Conservation (phyloP, 2,888 invertebrate species). For the Onchidella celtica region DNA sequence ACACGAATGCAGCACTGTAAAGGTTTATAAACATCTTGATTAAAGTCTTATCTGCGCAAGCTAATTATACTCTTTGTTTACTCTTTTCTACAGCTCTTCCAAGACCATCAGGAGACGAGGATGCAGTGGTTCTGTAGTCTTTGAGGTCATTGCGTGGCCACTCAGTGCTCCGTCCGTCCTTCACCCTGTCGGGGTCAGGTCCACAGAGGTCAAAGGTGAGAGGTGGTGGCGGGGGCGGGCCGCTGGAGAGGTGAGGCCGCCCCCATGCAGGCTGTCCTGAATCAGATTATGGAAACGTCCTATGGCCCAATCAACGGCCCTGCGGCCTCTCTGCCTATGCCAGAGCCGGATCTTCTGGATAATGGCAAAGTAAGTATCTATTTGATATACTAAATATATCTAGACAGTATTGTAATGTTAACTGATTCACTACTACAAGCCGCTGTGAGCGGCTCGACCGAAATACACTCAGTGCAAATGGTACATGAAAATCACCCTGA, state of each 20-base stretch:
- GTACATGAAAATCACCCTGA: too few species aligned
- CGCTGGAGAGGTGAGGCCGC: slow-evolving; percentile 39
- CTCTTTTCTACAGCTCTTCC: neutral
- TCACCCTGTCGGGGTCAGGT: neutral
- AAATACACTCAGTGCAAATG: too few species aligned
- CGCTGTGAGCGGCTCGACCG: too few species aligned
- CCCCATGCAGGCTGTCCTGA: slow-evolving; percentile 68
- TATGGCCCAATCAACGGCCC: slow-evolving; percentile 71
- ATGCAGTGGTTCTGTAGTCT: slow-evolving; percentile 61
- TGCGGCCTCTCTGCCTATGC: slow-evolving; percentile 65
- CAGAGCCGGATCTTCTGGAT: slow-evolving; percentile 72
- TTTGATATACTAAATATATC: too few species aligned
- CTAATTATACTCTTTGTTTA: neutral
- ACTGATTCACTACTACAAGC: too few species aligned
- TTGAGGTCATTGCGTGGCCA: slow-evolving; percentile 28
- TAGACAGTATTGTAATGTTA: too few species aligned
- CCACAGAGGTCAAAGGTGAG: slow-evolving; percentile 24
- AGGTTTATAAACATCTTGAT: too few species aligned
- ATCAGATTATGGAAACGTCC: slow-evolving; percentile 71
- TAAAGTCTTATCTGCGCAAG: too few species aligned
- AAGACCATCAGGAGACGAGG: neutral
- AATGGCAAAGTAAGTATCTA: slow-evolving; percentile 57
- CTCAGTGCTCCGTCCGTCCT: neutral
- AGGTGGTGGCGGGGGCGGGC: slow-evolving; percentile 39
- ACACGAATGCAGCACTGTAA: too few species aligned